phyloP scores from a whole-genome alignment of 1,140 invertebrate species.

The Streblospio benedicti region DNA sequence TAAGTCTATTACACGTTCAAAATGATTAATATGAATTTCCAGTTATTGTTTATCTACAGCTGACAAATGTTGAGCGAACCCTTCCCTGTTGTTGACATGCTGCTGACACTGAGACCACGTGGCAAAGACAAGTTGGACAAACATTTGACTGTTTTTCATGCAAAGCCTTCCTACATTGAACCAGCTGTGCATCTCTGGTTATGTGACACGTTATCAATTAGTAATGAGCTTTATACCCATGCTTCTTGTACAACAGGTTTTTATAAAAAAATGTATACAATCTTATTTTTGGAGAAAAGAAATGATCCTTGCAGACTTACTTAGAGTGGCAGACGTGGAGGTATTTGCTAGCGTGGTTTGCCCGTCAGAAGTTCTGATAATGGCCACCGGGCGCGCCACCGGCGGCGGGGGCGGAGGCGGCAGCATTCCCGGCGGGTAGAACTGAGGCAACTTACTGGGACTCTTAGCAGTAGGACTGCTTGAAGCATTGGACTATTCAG shows the following conservation, averaged over 20 bases:
- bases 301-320: slow-evolving; percentile 41
- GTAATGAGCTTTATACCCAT: slow-evolving; percentile 1
- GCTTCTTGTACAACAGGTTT: too few species aligned
- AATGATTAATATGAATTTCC: too few species aligned
- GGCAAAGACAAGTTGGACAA: too few species aligned
- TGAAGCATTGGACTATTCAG: slow-evolving; percentile 36
- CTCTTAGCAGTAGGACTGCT: slow-evolving; percentile 50
- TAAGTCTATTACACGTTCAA: too few species aligned
- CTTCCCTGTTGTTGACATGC: too few species aligned
- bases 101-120: too few species aligned
- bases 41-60: too few species aligned
- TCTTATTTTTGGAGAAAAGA: background rate
- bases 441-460: slow-evolving; percentile 64
- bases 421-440: slow-evolving; percentile 77
- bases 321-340: slow-evolving; percentile 55
- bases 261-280: background rate
- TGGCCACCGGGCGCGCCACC: slow-evolving; percentile 89
- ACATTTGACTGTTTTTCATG: too few species aligned
- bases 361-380: slow-evolving; percentile 60
- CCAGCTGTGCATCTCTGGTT: too few species aligned
- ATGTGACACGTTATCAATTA: too few species aligned
- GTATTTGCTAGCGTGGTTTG: slow-evolving; percentile 8
- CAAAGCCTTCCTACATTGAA: too few species aligned
- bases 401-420: slow-evolving; percentile 68
- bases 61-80: too few species aligned